Conservation (phyloP, 2,113 vertebrate genomes). For the Mormyrus iriodes region DNA sequence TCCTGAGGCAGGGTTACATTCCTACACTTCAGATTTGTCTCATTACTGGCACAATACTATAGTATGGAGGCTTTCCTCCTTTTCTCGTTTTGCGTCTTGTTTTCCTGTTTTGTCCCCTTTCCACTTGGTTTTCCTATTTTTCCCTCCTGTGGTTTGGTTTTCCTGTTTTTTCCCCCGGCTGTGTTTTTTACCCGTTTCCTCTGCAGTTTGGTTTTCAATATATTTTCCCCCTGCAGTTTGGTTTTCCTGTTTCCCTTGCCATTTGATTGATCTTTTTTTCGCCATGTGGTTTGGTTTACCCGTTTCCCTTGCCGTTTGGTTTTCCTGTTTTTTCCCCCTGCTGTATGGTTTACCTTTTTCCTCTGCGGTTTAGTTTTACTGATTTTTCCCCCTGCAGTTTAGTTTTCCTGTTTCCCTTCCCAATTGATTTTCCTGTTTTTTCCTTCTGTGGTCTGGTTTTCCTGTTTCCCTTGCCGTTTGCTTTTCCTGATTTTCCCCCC, state of each 20-base stretch:
- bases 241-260: no score
- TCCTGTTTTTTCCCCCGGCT: not conserved
- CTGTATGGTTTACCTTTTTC: no score
- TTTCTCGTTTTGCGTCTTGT: not conserved
- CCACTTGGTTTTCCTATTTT: not conserved
- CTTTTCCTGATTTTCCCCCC: not conserved
- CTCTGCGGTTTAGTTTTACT: not conserved
- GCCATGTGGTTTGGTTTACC: no score
- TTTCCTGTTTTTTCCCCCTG: not conserved
- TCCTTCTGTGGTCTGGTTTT: not conserved
- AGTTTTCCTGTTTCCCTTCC: not conserved
- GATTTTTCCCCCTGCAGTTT: not conserved
- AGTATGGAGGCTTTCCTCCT: not conserved
- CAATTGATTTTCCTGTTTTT: not conserved
- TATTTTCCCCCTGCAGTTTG: not conserved
- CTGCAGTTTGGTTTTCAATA: not conserved
- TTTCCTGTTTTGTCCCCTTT: not conserved
- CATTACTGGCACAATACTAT: not conserved
- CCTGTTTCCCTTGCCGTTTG: not conserved
- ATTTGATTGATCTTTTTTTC: no score
- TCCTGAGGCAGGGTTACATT: not conserved
- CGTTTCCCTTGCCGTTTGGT: not conserved
- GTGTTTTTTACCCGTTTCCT: not conserved
- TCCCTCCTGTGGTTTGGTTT: not conserved
- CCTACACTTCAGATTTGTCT: not conserved